phyloP scores from a whole-genome alignment of 2,113 vertebrate genomes.

The Ovibos moschatus region DNA sequence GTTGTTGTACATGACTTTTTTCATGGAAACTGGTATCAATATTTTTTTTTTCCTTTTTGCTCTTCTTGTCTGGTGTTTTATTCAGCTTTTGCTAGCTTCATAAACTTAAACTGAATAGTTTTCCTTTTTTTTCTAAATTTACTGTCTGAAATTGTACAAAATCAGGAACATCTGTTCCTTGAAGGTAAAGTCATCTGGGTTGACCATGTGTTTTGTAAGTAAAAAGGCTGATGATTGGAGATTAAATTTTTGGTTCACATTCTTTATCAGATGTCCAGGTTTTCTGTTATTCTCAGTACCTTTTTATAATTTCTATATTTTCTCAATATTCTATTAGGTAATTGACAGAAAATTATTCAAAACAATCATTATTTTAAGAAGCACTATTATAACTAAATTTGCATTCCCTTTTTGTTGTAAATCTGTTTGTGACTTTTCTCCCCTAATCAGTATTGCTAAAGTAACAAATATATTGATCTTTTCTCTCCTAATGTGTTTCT shows the following conservation, averaged over 20 bases:
- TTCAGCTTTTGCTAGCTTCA: neutral
- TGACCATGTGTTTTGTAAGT: neutral
- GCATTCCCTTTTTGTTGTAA: neutral
- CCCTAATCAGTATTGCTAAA: neutral
- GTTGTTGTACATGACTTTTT: neutral
- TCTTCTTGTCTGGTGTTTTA: conserved; percentile 3
- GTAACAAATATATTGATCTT: neutral
- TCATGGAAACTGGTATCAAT: neutral
- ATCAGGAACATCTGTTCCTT: conserved; percentile 15
- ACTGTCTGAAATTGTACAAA: neutral
- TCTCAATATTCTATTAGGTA: neutral
- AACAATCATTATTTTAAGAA: neutral
- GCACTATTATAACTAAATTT: neutral
- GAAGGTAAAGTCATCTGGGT: neutral
- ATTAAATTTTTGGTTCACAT: neutral
- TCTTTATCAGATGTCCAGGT: neutral
- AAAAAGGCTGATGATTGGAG: neutral
- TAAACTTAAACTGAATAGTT: neutral
- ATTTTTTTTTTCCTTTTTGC: neutral
- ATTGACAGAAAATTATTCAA: neutral
- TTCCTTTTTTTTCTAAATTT: neutral
- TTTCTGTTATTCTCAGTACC: neutral
- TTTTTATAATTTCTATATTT: neutral
- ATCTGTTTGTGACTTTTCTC: neutral
- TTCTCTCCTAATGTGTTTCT: neutral